Conservation (phyloP, 2,888 invertebrate genomes). For the Luffia ferchaultella region DNA sequence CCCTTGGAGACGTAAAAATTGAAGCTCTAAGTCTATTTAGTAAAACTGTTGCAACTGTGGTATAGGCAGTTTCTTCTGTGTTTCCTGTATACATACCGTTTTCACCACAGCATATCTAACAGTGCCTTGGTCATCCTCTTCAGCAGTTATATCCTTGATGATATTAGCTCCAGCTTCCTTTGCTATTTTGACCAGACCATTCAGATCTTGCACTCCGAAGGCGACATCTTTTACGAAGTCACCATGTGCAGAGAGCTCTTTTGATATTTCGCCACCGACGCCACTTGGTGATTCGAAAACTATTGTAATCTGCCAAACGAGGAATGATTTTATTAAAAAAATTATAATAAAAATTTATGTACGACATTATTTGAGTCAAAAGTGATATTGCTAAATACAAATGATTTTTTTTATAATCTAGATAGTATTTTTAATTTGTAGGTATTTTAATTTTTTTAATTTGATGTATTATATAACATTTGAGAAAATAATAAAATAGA, state of each 20-base stretch:
- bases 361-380: background rate
- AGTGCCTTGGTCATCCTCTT: conserved; percentile 81
- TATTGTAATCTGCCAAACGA: conserved; percentile 81
- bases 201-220: conserved; percentile 91
- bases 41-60: no score
- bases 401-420: background rate
- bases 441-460: no score
- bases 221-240: conserved; percentile 97
- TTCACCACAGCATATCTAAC: conserved; percentile 88
- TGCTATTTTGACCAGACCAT: conserved; percentile 82
- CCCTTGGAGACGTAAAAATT: no score
- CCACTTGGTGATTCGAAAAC: conserved; percentile 90
- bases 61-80: no score
- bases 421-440: no score
- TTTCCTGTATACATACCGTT: conserved; percentile 86
- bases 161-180: conserved; percentile 85
- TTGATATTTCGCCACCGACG: conserved; percentile 74
- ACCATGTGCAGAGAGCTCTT: conserved; percentile 83
- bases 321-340: conserved; percentile 9
- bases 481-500: no score
- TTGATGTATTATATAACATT: no score
- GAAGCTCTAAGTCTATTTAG: no score
- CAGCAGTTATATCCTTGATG: conserved; percentile 85
- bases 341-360: background rate
- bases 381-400: background rate